phyloP scores from a whole-genome alignment of 2,888 invertebrate species.

The Ormyrus thymus region DNA sequence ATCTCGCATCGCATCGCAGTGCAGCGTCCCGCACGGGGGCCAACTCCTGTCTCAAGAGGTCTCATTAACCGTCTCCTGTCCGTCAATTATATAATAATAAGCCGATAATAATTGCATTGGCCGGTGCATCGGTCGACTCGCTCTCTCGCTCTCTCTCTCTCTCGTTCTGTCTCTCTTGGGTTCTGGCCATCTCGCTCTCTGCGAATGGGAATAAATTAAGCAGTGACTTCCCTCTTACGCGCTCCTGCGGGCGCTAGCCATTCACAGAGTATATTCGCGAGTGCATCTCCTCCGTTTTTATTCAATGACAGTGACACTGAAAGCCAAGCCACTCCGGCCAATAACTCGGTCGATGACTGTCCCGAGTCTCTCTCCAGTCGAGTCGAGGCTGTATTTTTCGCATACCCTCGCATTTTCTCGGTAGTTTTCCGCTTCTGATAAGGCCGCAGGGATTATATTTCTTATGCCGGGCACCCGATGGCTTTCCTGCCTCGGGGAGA shows the following conservation, averaged over 20 bases:
- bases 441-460: no score
- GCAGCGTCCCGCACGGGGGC: slow-evolving; percentile 18
- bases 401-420: neutral
- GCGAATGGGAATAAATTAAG: slow-evolving; percentile 64
- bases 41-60: slow-evolving; percentile 69
- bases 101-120: slow-evolving; percentile 73
- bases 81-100: slow-evolving; percentile 74
- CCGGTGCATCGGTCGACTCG: slow-evolving; percentile 64
- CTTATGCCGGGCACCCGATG: no score
- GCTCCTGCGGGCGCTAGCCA: slow-evolving; percentile 55
- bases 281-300: neutral
- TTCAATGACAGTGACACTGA: slow-evolving; percentile 56
- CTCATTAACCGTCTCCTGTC: slow-evolving; percentile 68
- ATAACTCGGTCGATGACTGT: slow-evolving; percentile 54
- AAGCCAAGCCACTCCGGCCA: slow-evolving; percentile 36
- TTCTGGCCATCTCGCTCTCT: slow-evolving; percentile 2
- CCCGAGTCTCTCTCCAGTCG: neutral
- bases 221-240: slow-evolving; percentile 66
- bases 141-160: slow-evolving; percentile 47
- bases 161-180: neutral
- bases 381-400: neutral
- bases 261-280: slow-evolving; percentile 9
- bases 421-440: no score
- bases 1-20: no score
- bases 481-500: no score